Evolutionary conservation across 2,113 vertebrate species (phyloP).

Genomic region (Centropus unirufus): DNA sequence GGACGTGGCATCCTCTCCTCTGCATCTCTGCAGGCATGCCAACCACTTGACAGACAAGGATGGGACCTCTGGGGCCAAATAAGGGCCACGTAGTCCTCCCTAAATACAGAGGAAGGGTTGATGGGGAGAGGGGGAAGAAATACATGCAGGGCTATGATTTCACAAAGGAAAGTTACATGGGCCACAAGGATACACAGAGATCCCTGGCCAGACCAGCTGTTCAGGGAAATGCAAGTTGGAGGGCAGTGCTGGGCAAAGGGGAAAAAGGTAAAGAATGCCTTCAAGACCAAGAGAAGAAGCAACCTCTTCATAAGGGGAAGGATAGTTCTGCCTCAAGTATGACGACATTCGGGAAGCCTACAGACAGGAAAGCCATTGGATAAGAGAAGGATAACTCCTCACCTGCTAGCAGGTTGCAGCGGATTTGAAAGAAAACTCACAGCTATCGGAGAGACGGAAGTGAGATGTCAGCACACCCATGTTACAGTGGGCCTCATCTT

Average conservation of each 20-base stretch:
- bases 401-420: not conserved
- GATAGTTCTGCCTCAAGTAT: not conserved
- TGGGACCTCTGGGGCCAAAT: not conserved
- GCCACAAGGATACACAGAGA: no score
- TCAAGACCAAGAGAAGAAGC: not conserved
- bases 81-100: not conserved
- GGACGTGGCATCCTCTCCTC: not conserved
- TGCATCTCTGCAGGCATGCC: not conserved
- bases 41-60: not conserved
- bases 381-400: not conserved
- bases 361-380: not conserved
- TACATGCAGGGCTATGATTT: not conserved
- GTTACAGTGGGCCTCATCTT: not conserved
- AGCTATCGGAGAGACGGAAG: not conserved
- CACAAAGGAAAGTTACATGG: not conserved
- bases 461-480: not conserved
- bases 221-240: not conserved
- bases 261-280: not conserved
- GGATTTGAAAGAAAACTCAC: not conserved
- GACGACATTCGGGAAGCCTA: not conserved
- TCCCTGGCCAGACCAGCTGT: not conserved
- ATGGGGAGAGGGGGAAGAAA: not conserved
- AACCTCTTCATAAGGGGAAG: not conserved
- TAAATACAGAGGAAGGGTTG: not conserved
- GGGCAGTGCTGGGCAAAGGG: fast-evolving